Base-by-base conservation (phyloP, 2,797 vertebrate genomes). In the Urocyon cinereoargenteus region DNA sequence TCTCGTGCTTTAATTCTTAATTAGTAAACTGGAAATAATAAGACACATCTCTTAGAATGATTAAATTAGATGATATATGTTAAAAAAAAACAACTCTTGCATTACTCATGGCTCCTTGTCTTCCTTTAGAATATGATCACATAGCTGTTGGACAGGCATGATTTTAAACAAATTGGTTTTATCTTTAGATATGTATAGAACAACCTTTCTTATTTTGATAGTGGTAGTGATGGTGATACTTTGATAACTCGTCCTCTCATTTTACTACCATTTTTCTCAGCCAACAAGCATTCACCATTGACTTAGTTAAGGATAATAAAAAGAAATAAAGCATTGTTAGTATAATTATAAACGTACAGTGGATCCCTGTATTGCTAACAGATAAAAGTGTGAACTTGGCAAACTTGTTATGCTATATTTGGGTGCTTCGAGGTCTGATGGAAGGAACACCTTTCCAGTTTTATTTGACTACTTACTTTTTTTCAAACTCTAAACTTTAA, bases 301-400 rank as follows among this genome's bases (percentile, higher is more conserved):
- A 70, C 12, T 79, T 89, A 97, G 36, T 91, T 86, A 96, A 92
- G 36, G 26, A 31, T 86, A 94, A 61, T 70, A 81, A 85, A 31
- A 73, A 72, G 64, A 93, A 96, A 89, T 72, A 73, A 85, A 85
- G 9, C 15, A 61, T 94, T 51, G 12, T 84, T 94, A 31, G 16
- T 86, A 57, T 77, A 88, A 87, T 68, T 40, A 40, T 72, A 55
- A 66, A 66, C 22, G 7, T 79, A n/a, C 13, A n/a, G 0, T 49
- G 11, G 18, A n/a, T 88, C 49, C 86, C 36, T 7, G 3, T 77
- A 72, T 66, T 81, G n/a, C 53, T 92, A 57, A 24, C 6, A 51
- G 24, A 78, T 90, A 34, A 94, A 94, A 73, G 2, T 45, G 26
- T 62, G 72, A 61, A 53, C 45, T 51, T 83, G 18, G 75, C 24